These are phyloP conservation scores for Diploscapter pachys DNA, from an alignment of 1,140 invertebrate species.

Conservation along the genomic window DNA sequence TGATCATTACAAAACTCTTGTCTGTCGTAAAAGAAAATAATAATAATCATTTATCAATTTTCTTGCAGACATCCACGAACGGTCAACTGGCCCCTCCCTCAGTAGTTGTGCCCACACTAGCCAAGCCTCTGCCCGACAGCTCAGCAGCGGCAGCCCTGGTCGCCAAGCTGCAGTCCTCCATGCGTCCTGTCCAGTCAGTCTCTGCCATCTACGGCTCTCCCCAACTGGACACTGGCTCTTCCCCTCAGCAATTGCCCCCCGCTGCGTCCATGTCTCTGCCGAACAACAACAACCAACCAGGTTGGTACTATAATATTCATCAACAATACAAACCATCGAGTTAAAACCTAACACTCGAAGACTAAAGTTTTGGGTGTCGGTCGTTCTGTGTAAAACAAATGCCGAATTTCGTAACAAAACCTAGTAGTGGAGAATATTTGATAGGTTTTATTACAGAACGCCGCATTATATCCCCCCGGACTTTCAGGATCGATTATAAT, in stretches of 20 bases:
- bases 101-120: conserved; percentile 26
- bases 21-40: background rate
- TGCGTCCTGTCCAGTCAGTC: background rate
- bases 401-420: too few relatives aligned
- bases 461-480: background rate
- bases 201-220: conserved; percentile 9
- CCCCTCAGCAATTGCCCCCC: conserved; percentile 9
- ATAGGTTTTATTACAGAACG: too few relatives aligned
- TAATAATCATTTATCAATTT: too few relatives aligned
- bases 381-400: too few relatives aligned
- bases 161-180: background rate
- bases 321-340: too few relatives aligned
- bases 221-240: conserved; percentile 10
- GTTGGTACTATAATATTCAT: too few relatives aligned
- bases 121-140: background rate
- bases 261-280: background rate
- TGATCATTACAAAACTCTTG: background rate
- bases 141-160: background rate
- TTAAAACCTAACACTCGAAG: too few relatives aligned
- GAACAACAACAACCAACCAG: background rate
- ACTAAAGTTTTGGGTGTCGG: too few relatives aligned
- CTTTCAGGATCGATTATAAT: background rate
- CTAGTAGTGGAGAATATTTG: too few relatives aligned
- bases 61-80: background rate
- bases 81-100: conserved; percentile 21